Conservation (phyloP, 2,113 vertebrate species). For the Thomomys bottae region DNA sequence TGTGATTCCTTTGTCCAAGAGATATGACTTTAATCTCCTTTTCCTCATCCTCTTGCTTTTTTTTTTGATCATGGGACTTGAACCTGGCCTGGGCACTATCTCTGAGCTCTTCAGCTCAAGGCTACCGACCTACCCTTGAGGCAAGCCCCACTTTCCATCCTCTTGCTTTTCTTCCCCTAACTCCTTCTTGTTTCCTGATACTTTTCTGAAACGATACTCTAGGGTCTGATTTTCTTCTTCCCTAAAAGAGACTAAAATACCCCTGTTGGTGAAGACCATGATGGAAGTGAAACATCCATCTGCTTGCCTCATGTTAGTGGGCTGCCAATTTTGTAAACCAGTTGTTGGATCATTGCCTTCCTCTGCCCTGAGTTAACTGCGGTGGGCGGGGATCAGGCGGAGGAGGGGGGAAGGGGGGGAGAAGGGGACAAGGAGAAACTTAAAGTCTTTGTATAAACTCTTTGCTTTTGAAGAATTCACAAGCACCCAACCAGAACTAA, state of each 20-base stretch:
- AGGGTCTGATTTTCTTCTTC: slow-evolving; percentile 41
- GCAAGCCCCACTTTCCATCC: too few relatives aligned
- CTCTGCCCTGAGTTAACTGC: neutral
- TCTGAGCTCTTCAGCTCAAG: too few relatives aligned
- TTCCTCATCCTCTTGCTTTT: neutral
- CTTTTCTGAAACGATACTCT: slow-evolving; percentile 20
- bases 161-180: too few relatives aligned
- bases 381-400: too few relatives aligned
- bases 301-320: neutral
- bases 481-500: slow-evolving; percentile 13
- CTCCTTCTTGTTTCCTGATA: neutral
- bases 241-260: slow-evolving; percentile 60
- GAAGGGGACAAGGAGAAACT: neutral
- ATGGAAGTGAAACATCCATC: slow-evolving; percentile 58
- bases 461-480: slow-evolving; percentile 27
- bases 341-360: neutral
- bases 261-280: neutral
- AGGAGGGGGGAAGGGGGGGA: neutral
- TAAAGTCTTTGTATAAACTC: neutral
- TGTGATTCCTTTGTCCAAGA: slow-evolving; percentile 33
- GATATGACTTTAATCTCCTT: neutral
- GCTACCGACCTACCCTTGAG: too few relatives aligned
- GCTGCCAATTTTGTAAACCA: slow-evolving; percentile 26
- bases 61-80: too few relatives aligned
- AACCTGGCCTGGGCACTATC: too few relatives aligned